A percentile compares a stretch with the other conserved stretches of the same genome.
These are phyloP conservation scores for Hypotaenidia philippensis DNA, from an alignment of 2,797 vertebrate species.

Conservation along the genomic window DNA sequence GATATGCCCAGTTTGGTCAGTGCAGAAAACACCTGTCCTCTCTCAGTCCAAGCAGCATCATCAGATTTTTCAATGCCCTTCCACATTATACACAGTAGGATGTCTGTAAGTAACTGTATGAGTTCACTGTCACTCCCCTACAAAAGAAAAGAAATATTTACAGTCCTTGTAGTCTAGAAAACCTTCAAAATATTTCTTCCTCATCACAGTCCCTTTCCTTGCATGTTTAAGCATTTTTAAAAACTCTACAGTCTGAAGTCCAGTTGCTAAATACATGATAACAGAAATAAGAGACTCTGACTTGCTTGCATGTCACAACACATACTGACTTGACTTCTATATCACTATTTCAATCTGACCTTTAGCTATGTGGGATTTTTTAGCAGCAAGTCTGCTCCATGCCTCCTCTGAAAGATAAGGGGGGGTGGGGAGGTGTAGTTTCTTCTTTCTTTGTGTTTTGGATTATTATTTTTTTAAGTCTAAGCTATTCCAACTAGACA, in stretches of 20 bases:
- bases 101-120: slow-evolving; percentile 87
- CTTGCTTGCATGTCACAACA: not conserved
- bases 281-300: not conserved
- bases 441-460: not conserved
- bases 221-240: not conserved
- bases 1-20: slow-evolving; percentile 90
- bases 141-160: slow-evolving; percentile 26
- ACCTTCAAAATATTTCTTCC: not conserved
- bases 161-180: not conserved
- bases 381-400: not conserved
- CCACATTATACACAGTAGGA: slow-evolving; percentile 92
- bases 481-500: not conserved
- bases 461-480: not conserved
- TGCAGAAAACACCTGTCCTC: slow-evolving; percentile 96
- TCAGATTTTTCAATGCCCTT: slow-evolving; percentile 94
- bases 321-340: not conserved
- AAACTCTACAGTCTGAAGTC: not conserved
- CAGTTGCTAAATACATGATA: not conserved
- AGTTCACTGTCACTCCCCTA: slow-evolving; percentile 93
- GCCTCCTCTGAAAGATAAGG: not conserved
- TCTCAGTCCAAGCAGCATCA: slow-evolving; percentile 91
- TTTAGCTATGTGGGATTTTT: not conserved
- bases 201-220: not conserved
- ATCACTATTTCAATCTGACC: not conserved
- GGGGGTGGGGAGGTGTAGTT: rapidly evolving